Percentiles rank a stretch among this genome's conserved stretches.
phyloP scores from a whole-genome alignment of 2,797 vertebrate species.

The Cephalopachus bancanus region DNA sequence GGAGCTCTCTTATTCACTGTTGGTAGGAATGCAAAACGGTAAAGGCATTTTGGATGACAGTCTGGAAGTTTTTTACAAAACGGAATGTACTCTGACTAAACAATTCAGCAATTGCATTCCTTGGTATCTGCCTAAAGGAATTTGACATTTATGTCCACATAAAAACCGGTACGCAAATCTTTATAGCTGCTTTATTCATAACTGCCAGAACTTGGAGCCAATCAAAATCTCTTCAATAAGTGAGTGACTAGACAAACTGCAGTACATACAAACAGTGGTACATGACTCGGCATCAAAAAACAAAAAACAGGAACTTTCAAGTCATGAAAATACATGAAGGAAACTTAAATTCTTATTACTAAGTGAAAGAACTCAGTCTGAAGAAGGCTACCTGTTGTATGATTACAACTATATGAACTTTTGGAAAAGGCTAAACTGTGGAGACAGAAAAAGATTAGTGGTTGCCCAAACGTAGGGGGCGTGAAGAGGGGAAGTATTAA shows the following conservation, averaged over 20 bases:
- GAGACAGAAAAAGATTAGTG: neutral
- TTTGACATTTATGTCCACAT: neutral
- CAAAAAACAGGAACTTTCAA: neutral
- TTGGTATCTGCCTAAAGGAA: neutral
- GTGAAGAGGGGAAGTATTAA: neutral
- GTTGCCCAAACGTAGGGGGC: too few relatives aligned
- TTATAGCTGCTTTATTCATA: neutral
- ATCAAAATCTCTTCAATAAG: neutral
- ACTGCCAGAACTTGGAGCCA: neutral
- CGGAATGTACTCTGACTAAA: neutral
- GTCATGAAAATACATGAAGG: neutral
- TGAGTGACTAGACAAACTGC: neutral
- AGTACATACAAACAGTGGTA: neutral
- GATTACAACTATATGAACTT: neutral
- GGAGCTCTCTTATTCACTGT: neutral
- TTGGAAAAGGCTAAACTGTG: neutral
- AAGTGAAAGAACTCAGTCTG: neutral
- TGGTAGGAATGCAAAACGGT: neutral
- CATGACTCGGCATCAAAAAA: neutral
- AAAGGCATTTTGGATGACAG: neutral
- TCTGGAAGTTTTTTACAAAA: neutral
- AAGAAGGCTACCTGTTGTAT: neutral
- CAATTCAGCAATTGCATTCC: neutral
- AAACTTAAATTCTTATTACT: neutral
- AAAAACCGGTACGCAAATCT: neutral